Evolutionary conservation across 2,797 vertebrate species (phyloP).

Genomic region (Catharus ustulatus): DNA sequence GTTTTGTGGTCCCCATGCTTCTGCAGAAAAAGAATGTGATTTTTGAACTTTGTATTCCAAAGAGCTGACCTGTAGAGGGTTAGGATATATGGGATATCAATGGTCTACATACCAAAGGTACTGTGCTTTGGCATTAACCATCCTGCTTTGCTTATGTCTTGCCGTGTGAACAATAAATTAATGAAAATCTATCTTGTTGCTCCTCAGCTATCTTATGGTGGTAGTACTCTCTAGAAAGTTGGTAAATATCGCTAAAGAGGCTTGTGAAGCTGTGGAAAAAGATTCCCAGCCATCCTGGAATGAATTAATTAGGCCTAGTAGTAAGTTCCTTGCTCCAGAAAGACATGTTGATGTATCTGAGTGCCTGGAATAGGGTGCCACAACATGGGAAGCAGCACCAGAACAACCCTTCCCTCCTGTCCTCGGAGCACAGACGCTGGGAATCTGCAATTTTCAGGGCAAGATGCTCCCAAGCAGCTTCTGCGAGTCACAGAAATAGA

Average conservation of each 20-base stretch:
- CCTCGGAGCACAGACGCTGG: rapidly evolving
- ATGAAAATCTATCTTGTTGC: background rate
- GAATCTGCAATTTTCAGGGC: background rate
- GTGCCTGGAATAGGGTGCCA: background rate
- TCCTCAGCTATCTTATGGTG: background rate
- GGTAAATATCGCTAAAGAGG: background rate
- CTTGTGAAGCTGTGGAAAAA: background rate
- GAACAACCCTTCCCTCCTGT: background rate
- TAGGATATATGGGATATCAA: background rate
- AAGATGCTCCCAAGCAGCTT: background rate
- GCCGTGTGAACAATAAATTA: background rate
- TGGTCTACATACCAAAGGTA: background rate
- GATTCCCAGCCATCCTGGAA: background rate
- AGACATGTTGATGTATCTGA: background rate
- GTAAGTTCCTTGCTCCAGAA: background rate
- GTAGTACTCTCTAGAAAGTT: background rate
- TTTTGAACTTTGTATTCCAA: background rate
- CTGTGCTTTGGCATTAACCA: background rate
- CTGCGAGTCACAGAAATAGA: background rate
- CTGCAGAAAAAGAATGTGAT: background rate
- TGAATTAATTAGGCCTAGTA: background rate
- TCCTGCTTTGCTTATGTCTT: background rate
- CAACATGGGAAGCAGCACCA: background rate
- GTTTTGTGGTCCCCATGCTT: background rate
- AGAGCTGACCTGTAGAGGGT: background rate